phyloP scores from a whole-genome alignment of 2,113 vertebrate genomes.

The Corythaixoides concolor region DNA sequence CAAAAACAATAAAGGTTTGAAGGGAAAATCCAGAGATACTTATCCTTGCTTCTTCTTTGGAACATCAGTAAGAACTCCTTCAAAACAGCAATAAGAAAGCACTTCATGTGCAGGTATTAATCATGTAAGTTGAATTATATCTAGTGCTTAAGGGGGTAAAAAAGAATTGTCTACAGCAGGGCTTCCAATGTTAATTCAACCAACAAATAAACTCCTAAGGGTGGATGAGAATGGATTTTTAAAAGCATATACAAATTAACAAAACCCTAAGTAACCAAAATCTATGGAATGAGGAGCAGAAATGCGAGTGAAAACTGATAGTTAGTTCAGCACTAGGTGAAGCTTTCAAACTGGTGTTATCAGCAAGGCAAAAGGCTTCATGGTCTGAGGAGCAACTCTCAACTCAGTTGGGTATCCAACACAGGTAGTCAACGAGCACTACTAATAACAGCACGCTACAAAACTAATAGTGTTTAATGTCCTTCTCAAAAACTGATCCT shows the following conservation, averaged over 20 bases:
- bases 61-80: not conserved
- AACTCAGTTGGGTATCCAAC: accelerated
- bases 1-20: not conserved
- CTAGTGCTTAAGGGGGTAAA: not conserved
- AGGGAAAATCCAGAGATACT: not conserved
- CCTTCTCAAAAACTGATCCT: not conserved
- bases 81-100: not conserved
- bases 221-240: not conserved
- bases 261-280: not conserved
- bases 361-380: accelerated
- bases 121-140: accelerated
- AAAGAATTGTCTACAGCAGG: not conserved
- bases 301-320: accelerated
- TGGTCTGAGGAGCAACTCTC: not conserved
- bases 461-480: accelerated
- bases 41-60: not conserved
- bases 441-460: accelerated
- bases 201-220: not conserved
- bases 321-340: not conserved
- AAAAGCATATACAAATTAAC: accelerated
- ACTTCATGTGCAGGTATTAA: not conserved
- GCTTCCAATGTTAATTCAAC: not conserved
- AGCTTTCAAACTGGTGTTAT: not conserved
- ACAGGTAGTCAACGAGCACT: accelerated
- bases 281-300: not conserved